Base-by-base conservation (phyloP, 2,113 vertebrate genomes). In the Sphyrna mokarran region DNA sequence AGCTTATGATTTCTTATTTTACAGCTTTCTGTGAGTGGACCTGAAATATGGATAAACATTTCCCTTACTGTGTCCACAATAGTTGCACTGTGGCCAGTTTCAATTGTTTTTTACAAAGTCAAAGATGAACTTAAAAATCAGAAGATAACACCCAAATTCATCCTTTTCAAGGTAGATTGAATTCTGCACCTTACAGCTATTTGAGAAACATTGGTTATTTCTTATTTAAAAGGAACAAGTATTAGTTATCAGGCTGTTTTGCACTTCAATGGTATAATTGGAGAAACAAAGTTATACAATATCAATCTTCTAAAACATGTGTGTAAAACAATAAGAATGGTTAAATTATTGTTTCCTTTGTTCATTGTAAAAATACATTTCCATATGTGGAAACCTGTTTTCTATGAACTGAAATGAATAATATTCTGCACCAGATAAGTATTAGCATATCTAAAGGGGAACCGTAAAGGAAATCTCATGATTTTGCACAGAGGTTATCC, bases 91-190 rank as follows among this genome's bases (percentile, higher is more conserved):
- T 99, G 98, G 98, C 98, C 98, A 8, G 97, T 99, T 3, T 97
- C 96, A 80, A 98, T 99, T 96, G 97, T 97, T 96, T 99, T 99
- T 97, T 98, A 98, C 95, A 97, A 98, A 96, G 97, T 98, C 87
- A 97, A 96, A 95, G 96, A 5, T n/a, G n/a, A 97, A 68, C 97
- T 99, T 54, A 96, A 20, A 40, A 97, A 96, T 26, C 96, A 98
- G 95, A 98, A 98, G 96, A 98, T 99, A 95, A 96, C 98, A 96
- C 97, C 98, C 70, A 99, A 99, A 96, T 98, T 98, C 70, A 98
- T 98, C 96, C 98, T 98, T 97, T 99, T 98, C 96, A 98, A 99
- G 98, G 98, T 99, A 95, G 97, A 76, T 68, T 61, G 33, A 20
- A 72, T 43, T 72, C 68, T 72, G 68, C n/a, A 6, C 37, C n/a